phyloP scores from a whole-genome alignment of 1,140 invertebrate genomes.

The Polypedilum pembai region DNA sequence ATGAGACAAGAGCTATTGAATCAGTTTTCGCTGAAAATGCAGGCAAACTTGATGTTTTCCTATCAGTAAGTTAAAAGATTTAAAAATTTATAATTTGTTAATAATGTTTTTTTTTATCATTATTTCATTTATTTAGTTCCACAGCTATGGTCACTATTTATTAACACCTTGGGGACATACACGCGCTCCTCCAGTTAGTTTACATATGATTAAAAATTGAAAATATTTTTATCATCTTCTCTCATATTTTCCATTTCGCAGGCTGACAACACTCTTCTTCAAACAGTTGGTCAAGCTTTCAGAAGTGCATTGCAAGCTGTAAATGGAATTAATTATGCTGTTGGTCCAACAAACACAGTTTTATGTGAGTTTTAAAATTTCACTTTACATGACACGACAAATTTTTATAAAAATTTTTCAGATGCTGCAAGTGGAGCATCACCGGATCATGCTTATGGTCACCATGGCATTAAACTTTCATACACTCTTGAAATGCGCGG shows the following conservation, averaged over 20 bases:
- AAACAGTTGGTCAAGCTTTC: not conserved
- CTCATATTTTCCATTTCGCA: too few species aligned
- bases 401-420: not conserved
- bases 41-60: not conserved
- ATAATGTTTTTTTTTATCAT: not conserved
- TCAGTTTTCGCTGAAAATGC: not conserved
- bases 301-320: not conserved
- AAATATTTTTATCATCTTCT: too few species aligned
- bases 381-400: not conserved
- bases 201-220: too few species aligned
- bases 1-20: conserved; percentile 47
- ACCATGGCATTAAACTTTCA: conserved; percentile 53
- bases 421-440: conserved; percentile 53
- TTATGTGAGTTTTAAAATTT: not conserved
- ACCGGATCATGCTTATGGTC: conserved; percentile 60
- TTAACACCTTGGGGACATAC: not conserved
- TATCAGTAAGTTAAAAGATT: not conserved
- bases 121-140: not conserved
- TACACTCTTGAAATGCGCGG: conserved; percentile 66
- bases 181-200: not conserved
- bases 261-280: not conserved
- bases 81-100: not conserved
- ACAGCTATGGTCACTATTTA: not conserved
- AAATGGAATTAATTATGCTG: conserved; percentile 12
- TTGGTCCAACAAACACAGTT: not conserved